Conservation (phyloP, 2,888 invertebrate species). For the Dasypolia templi region DNA sequence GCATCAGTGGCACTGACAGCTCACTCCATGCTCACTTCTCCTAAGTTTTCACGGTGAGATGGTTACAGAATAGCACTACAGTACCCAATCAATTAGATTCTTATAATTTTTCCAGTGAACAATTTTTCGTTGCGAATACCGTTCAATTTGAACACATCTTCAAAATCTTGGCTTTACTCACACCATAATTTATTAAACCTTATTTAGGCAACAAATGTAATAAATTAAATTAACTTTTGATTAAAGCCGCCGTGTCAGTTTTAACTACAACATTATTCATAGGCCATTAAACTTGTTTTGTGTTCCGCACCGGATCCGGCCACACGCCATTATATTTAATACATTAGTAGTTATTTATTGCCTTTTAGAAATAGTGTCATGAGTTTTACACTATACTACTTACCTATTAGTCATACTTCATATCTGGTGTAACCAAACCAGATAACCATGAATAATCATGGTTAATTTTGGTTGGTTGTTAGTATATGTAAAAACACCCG, state of each 20-base stretch:
- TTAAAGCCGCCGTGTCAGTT: slow-evolving; percentile 9
- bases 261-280: background rate
- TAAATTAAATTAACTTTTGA: slow-evolving; percentile 19
- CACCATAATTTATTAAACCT: slow-evolving; percentile 2
- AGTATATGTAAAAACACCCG: background rate
- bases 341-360: background rate
- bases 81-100: background rate
- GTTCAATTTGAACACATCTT: no score
- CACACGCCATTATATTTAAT: background rate
- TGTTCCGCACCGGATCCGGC: background rate
- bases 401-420: slow-evolving; percentile 29
- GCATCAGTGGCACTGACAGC: no score
- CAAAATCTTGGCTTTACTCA: slow-evolving; percentile 1
- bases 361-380: slow-evolving; percentile 7
- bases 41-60: no score
- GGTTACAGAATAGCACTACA: no score
- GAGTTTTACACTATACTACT: background rate
- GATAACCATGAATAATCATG: slow-evolving; percentile 15
- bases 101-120: slow-evolving; percentile 4
- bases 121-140: background rate
- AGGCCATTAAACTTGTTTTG: background rate
- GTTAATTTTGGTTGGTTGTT: background rate
- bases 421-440: slow-evolving; percentile 4
- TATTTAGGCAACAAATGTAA: slow-evolving; percentile 9
- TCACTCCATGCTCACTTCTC: no score